These are phyloP conservation scores for Bilobella aurantiaca DNA, from an alignment of 1,140 invertebrate genomes.

Conservation along the genomic window DNA sequence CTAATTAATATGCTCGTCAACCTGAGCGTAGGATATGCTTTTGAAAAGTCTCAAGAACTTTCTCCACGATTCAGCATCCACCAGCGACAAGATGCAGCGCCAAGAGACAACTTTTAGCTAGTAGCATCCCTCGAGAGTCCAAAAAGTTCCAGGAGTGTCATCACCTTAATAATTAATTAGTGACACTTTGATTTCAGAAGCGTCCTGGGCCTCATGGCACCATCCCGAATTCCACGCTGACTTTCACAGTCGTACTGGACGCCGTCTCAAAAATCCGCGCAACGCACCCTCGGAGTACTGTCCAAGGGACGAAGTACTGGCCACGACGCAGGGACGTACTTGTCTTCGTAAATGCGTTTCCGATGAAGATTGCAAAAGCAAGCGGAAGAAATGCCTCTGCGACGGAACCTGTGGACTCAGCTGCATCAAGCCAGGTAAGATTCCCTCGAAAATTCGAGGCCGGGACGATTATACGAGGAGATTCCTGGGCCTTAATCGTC, in stretches of 20 bases:
- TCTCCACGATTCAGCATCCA: no score
- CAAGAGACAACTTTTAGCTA: no score
- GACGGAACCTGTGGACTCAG: slow-evolving; percentile 93
- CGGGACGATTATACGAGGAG: no score
- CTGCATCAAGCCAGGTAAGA: slow-evolving; percentile 81
- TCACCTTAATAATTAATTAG: not conserved
- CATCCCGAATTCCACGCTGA: slow-evolving; percentile 18
- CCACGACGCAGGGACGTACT: slow-evolving; percentile 51
- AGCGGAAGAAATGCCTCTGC: slow-evolving; percentile 91
- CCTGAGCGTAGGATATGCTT: no score
- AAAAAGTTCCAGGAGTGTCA: not conserved
- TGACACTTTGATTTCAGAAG: not conserved
- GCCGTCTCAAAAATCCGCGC: slow-evolving; percentile 72
- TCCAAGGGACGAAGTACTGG: slow-evolving; percentile 66
- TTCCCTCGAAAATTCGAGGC: no score
- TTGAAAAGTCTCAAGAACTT: no score
- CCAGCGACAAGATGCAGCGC: no score
- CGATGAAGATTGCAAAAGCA: slow-evolving; percentile 91
- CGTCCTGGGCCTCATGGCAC: slow-evolving; percentile 22
- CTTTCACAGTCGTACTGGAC: slow-evolving; percentile 5
- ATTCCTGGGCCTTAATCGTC: no score
- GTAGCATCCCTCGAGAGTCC: no score
- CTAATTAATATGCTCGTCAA: no score
- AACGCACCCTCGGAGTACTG: slow-evolving; percentile 56
- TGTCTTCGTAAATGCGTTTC: slow-evolving; percentile 86